These are phyloP conservation scores for Danio tinwini DNA, from an alignment of 2,797 vertebrate species.

Conservation along the genomic window DNA sequence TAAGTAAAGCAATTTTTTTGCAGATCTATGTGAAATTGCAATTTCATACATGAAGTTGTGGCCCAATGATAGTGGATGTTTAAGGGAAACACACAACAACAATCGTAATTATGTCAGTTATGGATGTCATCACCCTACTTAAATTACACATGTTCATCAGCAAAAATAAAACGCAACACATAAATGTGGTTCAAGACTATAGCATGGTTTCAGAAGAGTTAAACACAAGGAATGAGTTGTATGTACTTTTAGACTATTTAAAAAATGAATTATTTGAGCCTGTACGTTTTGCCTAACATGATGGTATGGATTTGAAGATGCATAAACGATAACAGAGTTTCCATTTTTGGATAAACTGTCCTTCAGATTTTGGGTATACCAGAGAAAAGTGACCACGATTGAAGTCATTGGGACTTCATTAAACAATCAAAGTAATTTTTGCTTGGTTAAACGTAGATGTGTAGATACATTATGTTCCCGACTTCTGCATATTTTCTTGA, in stretches of 20 bases:
- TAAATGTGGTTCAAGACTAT: too few relatives aligned
- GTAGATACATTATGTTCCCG: conserved; percentile 50
- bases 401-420: conserved; percentile 8
- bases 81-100: neutral
- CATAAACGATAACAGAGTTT: neutral
- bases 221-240: neutral
- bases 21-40: too few relatives aligned
- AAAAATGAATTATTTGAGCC: neutral
- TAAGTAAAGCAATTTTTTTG: too few relatives aligned
- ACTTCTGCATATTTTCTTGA: conserved; percentile 50
- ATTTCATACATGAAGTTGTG: neutral
- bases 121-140: neutral
- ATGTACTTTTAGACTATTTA: neutral
- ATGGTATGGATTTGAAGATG: neutral
- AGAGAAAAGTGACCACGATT: conserved; percentile 31
- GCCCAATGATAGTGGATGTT: neutral
- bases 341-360: neutral
- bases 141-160: neutral
- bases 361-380: conserved; percentile 6
- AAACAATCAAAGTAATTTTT: neutral
- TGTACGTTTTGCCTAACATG: neutral
- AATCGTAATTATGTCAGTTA: neutral
- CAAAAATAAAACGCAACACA: neutral
- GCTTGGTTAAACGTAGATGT: conserved; percentile 19
- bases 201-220: neutral